These are phyloP conservation scores for Seriola aureovittata DNA, from an alignment of 2,113 vertebrate genomes.

Conservation along the genomic window DNA sequence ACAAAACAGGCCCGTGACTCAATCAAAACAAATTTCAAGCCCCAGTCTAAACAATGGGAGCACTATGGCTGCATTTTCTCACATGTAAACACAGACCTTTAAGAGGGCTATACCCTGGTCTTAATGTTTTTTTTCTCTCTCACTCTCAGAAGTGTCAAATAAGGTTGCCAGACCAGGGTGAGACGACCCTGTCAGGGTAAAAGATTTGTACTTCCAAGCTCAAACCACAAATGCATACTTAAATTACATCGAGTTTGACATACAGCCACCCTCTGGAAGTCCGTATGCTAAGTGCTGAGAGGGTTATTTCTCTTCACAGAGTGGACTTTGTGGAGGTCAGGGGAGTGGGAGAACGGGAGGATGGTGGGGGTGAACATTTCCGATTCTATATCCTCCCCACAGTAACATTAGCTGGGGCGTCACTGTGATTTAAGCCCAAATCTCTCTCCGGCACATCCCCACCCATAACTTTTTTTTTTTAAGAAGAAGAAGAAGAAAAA, in stretches of 20 bases:
- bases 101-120: constrained; percentile 12
- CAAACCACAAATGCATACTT: constrained; percentile 32
- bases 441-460: constrained; percentile 39
- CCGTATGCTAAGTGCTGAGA: constrained; percentile 49
- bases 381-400: constrained; percentile 64
- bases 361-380: constrained; percentile 54
- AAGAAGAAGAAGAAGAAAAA: background rate
- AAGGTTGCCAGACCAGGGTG: constrained; percentile 17
- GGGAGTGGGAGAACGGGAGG: constrained; percentile 20
- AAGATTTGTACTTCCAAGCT: constrained; percentile 27
- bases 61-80: constrained; percentile 39
- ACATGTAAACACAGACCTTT: constrained; percentile 44
- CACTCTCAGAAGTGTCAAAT: constrained; percentile 34
- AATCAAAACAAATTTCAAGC: constrained; percentile 69
- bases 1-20: constrained; percentile 78
- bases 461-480: constrained; percentile 11
- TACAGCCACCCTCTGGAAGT: constrained; percentile 38
- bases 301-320: constrained; percentile 63
- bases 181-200: constrained; percentile 3
- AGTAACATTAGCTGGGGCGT: constrained; percentile 68
- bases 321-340: constrained; percentile 65
- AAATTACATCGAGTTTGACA: constrained; percentile 34
- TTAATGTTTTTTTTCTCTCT: background rate
- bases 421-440: constrained; percentile 55
- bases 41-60: constrained; percentile 79